A percentile compares a stretch with the other conserved stretches of the same genome.
Conservation (phyloP, 2,797 vertebrate genomes). For the Sardinella longiceps region DNA sequence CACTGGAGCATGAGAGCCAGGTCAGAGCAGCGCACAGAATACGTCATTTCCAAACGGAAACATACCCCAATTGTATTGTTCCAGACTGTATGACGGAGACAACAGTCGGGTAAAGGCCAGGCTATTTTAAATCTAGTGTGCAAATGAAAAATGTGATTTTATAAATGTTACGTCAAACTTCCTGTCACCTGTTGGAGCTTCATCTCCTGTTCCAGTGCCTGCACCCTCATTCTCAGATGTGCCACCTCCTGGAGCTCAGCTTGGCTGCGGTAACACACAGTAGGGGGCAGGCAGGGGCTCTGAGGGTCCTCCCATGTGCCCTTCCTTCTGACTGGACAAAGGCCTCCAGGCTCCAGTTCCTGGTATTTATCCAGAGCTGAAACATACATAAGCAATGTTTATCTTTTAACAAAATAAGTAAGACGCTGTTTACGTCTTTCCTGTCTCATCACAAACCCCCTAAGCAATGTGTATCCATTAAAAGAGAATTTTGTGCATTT, state of each 20-base stretch:
- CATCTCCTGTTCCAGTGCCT: slow-evolving; percentile 71
- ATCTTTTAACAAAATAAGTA: too few species aligned
- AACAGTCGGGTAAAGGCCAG: too few species aligned
- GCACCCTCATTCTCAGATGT: slow-evolving; percentile 66
- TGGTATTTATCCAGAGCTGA: slow-evolving; percentile 76
- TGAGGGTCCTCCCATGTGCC: slow-evolving; percentile 43
- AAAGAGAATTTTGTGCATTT: too few species aligned
- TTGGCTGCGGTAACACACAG: slow-evolving; percentile 66
- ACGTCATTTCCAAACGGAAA: too few species aligned
- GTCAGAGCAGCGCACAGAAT: too few species aligned
- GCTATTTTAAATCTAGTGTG: neutral
- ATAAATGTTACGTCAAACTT: neutral
- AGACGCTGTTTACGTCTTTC: too few species aligned
- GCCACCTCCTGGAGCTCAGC: slow-evolving; percentile 71
- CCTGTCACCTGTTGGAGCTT: slow-evolving; percentile 69
- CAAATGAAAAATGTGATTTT: neutral
- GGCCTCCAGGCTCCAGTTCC: slow-evolving; percentile 65
- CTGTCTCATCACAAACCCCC: too few species aligned
- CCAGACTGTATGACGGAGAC: too few species aligned
- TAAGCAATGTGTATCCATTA: too few species aligned
- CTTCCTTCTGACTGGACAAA: slow-evolving; percentile 58
- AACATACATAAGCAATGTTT: slow-evolving; percentile 43
- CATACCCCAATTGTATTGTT: too few species aligned
- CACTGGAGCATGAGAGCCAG: too few species aligned
- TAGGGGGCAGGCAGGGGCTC: slow-evolving; percentile 54